Conservation (phyloP, 53 echinoderm and acorn worm species). For the Temnopleurus reevesii region DNA sequence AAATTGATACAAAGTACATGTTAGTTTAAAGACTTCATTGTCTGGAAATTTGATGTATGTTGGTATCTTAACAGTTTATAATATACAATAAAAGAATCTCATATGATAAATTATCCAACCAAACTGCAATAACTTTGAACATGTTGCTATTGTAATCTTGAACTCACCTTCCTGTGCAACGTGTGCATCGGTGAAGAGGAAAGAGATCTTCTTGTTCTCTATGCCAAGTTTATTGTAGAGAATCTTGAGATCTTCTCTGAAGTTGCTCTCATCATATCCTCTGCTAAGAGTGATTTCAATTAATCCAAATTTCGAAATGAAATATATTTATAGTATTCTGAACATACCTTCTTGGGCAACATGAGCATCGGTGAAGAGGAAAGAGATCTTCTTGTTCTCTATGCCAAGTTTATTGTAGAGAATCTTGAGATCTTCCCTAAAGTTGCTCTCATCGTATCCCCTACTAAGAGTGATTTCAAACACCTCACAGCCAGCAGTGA, state of each 20-base stretch:
- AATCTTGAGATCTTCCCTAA: conserved; percentile 94
- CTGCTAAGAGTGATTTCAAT: conserved; percentile 95
- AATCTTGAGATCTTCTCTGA: conserved; percentile 90
- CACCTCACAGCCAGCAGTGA: conserved; percentile 95
- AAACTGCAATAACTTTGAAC: no score
- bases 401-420: conserved; percentile 99
- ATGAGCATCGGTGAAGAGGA: conserved; percentile 97
- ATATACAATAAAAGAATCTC: no score
- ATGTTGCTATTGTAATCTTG: neutral
- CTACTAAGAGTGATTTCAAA: conserved; percentile 98
- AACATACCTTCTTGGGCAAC: conserved; percentile 90
- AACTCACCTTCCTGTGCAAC: conserved; percentile 85
- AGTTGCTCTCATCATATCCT: conserved; percentile 95
- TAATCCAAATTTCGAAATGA: conserved; percentile 86
- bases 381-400: conserved; percentile 92
- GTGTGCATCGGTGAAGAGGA: conserved; percentile 94
- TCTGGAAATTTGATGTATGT: no score
- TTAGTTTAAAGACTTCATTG: no score
- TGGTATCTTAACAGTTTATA: no score
- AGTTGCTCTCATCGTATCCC: conserved; percentile 98
- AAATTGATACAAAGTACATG: no score
- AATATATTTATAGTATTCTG: no score
- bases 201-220: conserved; percentile 87
- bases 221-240: conserved; percentile 96
- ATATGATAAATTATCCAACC: no score